Conservation (phyloP, 2,888 invertebrate species). For the Thera obeliscata region DNA sequence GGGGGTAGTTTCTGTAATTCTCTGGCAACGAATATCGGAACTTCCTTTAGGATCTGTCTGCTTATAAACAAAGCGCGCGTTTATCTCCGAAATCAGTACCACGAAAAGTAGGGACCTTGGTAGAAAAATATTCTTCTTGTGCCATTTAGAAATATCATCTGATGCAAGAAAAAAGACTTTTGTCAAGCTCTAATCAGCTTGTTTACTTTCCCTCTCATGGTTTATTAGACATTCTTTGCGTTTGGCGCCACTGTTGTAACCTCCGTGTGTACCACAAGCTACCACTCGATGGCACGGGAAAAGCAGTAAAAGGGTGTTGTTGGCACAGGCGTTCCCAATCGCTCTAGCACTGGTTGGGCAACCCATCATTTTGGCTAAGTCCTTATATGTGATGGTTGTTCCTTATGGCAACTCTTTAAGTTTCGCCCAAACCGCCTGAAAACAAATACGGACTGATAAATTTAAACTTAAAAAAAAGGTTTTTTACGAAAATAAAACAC, state of each 20-base stretch:
- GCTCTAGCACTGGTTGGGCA: conserved; percentile 66
- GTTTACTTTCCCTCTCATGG: conserved; percentile 54
- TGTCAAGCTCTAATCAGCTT: no score
- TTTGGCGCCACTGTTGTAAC: conserved; percentile 80
- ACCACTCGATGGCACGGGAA: conserved; percentile 76
- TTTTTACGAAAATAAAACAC: no score
- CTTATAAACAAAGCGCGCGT: no score
- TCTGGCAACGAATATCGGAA: no score
- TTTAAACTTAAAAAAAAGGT: no score
- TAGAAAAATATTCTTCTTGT: no score
- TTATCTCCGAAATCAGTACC: no score
- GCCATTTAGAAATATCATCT: no score
- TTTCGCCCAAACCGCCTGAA: conserved; percentile 72
- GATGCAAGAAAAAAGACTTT: no score
- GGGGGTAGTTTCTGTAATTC: no score
- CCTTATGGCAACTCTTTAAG: conserved; percentile 69
- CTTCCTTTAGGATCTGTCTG: no score
- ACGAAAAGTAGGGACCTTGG: no score
- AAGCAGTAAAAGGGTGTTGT: conserved; percentile 67
- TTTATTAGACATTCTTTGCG: conserved; percentile 82
- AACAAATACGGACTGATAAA: not conserved
- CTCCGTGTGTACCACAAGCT: conserved; percentile 68
- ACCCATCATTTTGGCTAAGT: conserved; percentile 66
- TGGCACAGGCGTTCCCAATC: conserved; percentile 73
- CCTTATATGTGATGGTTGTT: conserved; percentile 68